Percentiles rank a stretch among this genome's conserved stretches.
These are phyloP conservation scores for Triplophysa bombifrons DNA, from an alignment of 2,797 vertebrate species.

Conservation along the genomic window DNA sequence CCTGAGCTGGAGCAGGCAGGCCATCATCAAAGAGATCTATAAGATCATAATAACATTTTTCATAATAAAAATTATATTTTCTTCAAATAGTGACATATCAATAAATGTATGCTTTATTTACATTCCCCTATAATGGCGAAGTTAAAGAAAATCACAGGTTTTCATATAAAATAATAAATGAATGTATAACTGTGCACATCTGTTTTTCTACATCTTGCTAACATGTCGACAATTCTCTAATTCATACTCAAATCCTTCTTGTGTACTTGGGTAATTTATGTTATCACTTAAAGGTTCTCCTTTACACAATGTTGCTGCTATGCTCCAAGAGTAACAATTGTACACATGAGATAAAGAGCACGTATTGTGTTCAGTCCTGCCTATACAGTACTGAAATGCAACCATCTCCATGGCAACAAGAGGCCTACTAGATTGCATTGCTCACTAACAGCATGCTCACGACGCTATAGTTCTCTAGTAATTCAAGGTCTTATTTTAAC, in stretches of 20 bases:
- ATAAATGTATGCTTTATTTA: too few relatives aligned
- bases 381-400: constrained; percentile 58
- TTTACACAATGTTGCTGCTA: not conserved
- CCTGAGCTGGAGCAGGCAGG: constrained; percentile 78
- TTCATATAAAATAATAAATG: not conserved
- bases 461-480: constrained; percentile 1
- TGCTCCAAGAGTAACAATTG: constrained; percentile 5
- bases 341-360: constrained; percentile 13
- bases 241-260: not conserved
- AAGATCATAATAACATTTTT: constrained; percentile 39
- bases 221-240: not conserved
- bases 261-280: not conserved
- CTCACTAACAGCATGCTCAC: constrained; percentile 26
- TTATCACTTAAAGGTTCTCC: not conserved
- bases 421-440: constrained; percentile 54
- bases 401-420: constrained; percentile 74
- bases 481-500: not conserved
- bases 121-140: not conserved
- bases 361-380: constrained; percentile 53
- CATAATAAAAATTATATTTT: not conserved
- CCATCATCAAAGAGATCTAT: constrained; percentile 79
- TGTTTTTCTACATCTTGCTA: too few relatives aligned
- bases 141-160: constrained; percentile 8
- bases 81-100: not conserved
- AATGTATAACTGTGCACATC: not conserved